These are phyloP conservation scores for Vandiemenella viatica DNA, from an alignment of 2,888 invertebrate genomes.

Conservation along the genomic window DNA sequence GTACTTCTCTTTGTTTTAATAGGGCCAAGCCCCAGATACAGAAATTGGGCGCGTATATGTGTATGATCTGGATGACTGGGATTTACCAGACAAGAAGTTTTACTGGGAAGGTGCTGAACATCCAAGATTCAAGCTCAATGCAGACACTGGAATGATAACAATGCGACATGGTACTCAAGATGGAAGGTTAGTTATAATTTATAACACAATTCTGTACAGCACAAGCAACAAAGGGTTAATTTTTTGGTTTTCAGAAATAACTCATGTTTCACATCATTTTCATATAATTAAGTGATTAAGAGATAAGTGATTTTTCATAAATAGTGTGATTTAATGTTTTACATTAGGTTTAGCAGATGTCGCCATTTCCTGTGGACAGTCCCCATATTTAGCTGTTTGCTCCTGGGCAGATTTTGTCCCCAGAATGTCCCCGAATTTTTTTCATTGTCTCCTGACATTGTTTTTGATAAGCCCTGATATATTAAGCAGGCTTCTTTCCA, in stretches of 20 bases:
- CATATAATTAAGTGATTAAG: no score
- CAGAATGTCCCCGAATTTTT: no score
- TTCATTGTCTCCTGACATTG: no score
- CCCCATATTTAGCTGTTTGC: no score
- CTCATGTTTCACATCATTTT: background rate
- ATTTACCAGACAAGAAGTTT: constrained; percentile 92
- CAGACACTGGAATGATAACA: constrained; percentile 86
- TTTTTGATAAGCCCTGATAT: no score
- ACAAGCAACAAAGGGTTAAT: background rate
- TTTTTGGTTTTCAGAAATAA: background rate
- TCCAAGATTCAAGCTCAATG: constrained; percentile 73
- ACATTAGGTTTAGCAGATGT: no score
- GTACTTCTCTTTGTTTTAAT: constrained; percentile 20
- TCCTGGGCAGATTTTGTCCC: no score
- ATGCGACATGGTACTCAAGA: constrained; percentile 87
- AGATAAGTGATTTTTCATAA: no score
- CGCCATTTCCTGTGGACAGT: no score
- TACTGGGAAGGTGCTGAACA: constrained; percentile 83
- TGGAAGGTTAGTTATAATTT: constrained; percentile 44
- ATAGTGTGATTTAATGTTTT: no score
- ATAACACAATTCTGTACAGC: no score
- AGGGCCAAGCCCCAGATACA: constrained; percentile 78
- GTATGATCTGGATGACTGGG: constrained; percentile 97
- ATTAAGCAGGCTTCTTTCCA: no score
- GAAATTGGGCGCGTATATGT: constrained; percentile 93